Percentiles rank a stretch among this genome's conserved stretches.
phyloP scores from a whole-genome alignment of 2,797 vertebrate genomes.

The Protonibea diacanthus region DNA sequence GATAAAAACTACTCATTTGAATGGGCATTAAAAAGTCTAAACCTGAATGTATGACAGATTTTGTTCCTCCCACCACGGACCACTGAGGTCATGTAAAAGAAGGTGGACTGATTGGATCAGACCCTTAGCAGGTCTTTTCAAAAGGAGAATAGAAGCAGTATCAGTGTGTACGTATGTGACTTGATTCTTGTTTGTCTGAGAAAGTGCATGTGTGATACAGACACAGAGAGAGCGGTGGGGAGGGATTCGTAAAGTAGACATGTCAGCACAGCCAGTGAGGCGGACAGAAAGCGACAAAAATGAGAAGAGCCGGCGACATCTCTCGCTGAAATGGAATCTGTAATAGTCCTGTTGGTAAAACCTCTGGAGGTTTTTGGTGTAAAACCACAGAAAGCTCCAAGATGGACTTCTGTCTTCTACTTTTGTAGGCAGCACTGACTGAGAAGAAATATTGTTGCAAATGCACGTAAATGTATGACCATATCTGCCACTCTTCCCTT shows the following conservation, averaged over 20 bases:
- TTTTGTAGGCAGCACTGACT: constrained; percentile 26
- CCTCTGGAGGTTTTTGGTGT: constrained; percentile 56
- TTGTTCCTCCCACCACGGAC: not conserved
- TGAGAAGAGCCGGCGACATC: constrained; percentile 38
- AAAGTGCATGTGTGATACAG: not conserved
- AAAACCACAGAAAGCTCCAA: constrained; percentile 50
- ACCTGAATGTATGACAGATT: not conserved
- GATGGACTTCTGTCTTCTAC: constrained; percentile 24
- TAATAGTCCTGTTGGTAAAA: constrained; percentile 43
- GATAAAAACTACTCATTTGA: not conserved
- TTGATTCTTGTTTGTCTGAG: not conserved
- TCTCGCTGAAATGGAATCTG: constrained; percentile 50
- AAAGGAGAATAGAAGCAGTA: not conserved
- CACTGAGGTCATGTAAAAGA: not conserved
- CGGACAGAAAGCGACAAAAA: constrained; percentile 32
- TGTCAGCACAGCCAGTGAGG: constrained; percentile 26
- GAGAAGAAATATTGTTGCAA: constrained; percentile 33
- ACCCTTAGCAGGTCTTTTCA: constrained; percentile 2
- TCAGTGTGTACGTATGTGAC: not conserved
- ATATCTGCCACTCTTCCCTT: constrained; percentile 25
- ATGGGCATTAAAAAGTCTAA: not conserved
- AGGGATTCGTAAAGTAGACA: not conserved
- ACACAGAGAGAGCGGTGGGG: not conserved
- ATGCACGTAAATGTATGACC: constrained; percentile 35
- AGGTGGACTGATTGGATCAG: constrained; percentile 3